Percentiles rank a stretch among this genome's conserved stretches.
Conservation (phyloP, 2,888 invertebrate species). For the Ochropleura plecta region DNA sequence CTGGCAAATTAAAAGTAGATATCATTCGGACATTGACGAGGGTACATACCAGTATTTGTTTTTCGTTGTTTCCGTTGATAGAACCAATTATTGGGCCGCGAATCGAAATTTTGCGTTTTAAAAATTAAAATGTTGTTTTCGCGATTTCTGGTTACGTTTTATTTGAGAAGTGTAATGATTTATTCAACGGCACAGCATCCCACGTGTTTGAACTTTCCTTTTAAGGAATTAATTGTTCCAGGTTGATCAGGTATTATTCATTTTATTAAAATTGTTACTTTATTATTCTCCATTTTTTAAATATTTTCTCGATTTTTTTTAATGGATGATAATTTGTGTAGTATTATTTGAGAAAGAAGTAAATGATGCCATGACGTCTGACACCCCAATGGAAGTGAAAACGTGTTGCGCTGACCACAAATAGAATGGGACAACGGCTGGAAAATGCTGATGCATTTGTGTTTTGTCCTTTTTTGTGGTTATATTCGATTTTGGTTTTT, state of each 20-base stretch:
- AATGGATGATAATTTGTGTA: too few species aligned
- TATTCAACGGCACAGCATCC: constrained; percentile 9
- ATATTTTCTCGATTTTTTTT: too few species aligned
- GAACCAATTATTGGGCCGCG: constrained; percentile 58
- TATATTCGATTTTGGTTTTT: too few species aligned
- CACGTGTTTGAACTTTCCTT: neutral
- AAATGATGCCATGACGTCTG: too few species aligned
- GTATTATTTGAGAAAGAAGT: too few species aligned
- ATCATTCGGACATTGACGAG: constrained; percentile 80
- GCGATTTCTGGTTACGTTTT: constrained; percentile 9
- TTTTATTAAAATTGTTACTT: neutral
- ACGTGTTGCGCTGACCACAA: too few species aligned
- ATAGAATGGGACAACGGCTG: too few species aligned
- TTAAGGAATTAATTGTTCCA: constrained; percentile 1
- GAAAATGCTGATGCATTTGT: too few species aligned
- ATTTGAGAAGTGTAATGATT: constrained; percentile 27
- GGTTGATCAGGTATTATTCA: too few species aligned
- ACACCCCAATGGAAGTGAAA: too few species aligned
- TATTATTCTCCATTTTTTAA: too few species aligned
- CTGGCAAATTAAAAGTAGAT: constrained; percentile 81
- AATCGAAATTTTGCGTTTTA: constrained; percentile 29
- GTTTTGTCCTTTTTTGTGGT: too few species aligned
- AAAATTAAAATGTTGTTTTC: constrained; percentile 34
- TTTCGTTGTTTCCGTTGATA: constrained; percentile 61
- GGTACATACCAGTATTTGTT: constrained; percentile 70